A percentile compares a stretch with the other conserved stretches of the same genome.
These are phyloP conservation scores for Sebastes baramenuke DNA, from an alignment of 2,797 vertebrate genomes.

Conservation along the genomic window DNA sequence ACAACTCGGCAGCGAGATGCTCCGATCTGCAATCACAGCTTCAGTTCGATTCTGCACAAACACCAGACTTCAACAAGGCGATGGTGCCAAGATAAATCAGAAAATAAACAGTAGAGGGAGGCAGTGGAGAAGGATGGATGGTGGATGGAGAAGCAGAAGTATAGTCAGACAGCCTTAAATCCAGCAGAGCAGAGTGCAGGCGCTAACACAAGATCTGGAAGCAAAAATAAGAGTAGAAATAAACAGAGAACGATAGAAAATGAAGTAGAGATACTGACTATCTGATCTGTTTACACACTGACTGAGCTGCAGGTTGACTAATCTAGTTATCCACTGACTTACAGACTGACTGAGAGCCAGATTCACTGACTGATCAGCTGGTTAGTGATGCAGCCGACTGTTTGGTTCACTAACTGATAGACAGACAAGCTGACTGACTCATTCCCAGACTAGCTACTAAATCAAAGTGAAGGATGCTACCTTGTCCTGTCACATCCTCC, in stretches of 20 bases:
- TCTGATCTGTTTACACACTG: not conserved
- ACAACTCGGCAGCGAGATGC: not conserved
- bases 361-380: not conserved
- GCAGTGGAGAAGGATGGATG: not conserved
- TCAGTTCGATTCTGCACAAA: not conserved
- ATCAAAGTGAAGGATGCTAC: slow-evolving; percentile 9
- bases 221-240: not conserved
- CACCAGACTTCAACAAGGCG: not conserved
- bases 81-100: not conserved
- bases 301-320: not conserved
- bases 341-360: not conserved
- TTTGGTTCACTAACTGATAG: not conserved
- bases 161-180: not conserved
- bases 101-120: not conserved
- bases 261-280: not conserved
- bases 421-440: not conserved
- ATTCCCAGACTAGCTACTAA: not conserved
- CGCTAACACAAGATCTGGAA: not conserved
- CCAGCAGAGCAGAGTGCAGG: slow-evolving; percentile 5
- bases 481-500: slow-evolving; percentile 45
- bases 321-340: not conserved
- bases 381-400: not conserved
- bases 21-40: not conserved
- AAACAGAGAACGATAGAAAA: not conserved
- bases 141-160: not conserved